phyloP scores from a whole-genome alignment of 1,140 invertebrate species.

The Sarcophaga peregrina region DNA sequence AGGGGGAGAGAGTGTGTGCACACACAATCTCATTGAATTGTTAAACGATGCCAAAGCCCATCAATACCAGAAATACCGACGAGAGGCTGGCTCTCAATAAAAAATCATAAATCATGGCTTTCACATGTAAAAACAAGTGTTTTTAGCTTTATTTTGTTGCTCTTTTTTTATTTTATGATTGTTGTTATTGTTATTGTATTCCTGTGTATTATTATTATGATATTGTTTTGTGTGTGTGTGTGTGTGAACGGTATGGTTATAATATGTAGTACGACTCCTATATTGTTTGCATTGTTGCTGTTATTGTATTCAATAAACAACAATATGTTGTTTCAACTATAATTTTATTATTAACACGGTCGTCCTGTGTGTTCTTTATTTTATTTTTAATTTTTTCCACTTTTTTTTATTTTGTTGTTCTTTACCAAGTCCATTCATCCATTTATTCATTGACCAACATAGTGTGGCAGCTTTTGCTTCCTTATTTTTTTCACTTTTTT shows the following conservation, averaged over 20 bases:
- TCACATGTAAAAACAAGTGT: neutral
- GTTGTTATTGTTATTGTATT: neutral
- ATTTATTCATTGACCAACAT: conserved; percentile 18
- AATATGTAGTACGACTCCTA: too few species aligned
- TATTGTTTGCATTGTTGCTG: neutral
- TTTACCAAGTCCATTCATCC: neutral
- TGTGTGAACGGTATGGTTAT: too few species aligned
- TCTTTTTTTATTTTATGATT: neutral
- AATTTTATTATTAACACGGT: conserved; percentile 11
- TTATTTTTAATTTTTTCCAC: too few species aligned
- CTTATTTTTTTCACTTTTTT: neutral
- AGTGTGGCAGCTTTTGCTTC: neutral
- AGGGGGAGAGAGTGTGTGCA: too few species aligned
- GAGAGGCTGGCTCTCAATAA: neutral
- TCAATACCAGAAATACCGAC: neutral
- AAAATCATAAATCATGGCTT: conserved; percentile 19
- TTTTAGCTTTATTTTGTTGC: neutral
- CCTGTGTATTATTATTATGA: too few species aligned
- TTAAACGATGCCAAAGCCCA: neutral
- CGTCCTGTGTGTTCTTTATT: too few species aligned
- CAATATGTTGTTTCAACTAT: conserved; percentile 14
- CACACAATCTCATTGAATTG: neutral
- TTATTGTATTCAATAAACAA: conserved; percentile 23
- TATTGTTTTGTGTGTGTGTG: neutral
- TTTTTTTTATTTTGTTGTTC: neutral